Evolutionary conservation across 2,113 vertebrate genomes (phyloP).

Genomic region (Atractosteus spatula): DNA sequence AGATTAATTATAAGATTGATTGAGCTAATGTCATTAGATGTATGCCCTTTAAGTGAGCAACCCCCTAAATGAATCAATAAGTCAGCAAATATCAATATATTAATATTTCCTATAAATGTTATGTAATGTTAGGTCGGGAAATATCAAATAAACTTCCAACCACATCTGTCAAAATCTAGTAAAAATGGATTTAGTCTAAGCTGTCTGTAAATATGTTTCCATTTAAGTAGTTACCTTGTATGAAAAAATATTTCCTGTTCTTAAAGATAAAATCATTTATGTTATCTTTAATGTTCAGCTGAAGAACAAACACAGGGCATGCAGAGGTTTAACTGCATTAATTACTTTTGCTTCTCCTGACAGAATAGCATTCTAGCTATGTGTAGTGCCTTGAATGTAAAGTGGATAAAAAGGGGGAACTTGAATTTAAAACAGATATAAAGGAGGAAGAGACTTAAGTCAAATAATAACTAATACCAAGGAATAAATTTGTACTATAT

Average conservation of each 20-base stretch:
- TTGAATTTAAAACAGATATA: too few relatives aligned
- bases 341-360: too few relatives aligned
- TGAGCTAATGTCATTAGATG: neutral
- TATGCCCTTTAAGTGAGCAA: neutral
- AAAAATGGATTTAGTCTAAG: neutral
- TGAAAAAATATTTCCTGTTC: neutral
- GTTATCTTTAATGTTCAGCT: too few relatives aligned
- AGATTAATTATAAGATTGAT: constrained; percentile 1
- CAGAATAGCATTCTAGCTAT: too few relatives aligned
- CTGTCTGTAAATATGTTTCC: neutral
- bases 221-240: neutral
- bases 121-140: neutral
- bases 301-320: too few relatives aligned
- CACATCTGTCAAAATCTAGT: neutral
- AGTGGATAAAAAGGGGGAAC: too few relatives aligned
- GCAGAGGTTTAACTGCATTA: too few relatives aligned
- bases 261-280: too few relatives aligned
- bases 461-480: too few relatives aligned
- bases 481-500: too few relatives aligned
- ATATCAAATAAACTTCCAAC: constrained; percentile 1
- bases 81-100: constrained; percentile 4
- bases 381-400: too few relatives aligned
- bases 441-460: too few relatives aligned
- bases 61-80: neutral
- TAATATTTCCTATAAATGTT: neutral